Evolutionary conservation across 2,888 invertebrate species (phyloP).

Genomic region (Microctonus hyperodae): DNA sequence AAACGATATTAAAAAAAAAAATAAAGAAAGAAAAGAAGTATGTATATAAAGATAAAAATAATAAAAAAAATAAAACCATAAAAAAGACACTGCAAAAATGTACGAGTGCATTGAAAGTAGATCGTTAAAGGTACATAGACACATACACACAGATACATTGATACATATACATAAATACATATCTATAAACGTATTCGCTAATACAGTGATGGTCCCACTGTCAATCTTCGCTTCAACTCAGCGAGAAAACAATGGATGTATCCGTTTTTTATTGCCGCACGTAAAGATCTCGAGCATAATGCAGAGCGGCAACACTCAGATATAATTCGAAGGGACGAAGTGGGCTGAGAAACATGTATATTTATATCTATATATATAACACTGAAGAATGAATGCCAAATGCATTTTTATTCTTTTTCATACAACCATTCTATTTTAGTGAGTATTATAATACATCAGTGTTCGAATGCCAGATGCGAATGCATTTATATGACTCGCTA

Average conservation of each 20-base stretch:
- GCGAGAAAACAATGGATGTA: conserved; percentile 50
- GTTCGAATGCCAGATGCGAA: conserved; percentile 56
- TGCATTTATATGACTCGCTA: conserved; percentile 49
- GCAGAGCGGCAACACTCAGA: conserved; percentile 33
- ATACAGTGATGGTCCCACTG: conserved; percentile 28
- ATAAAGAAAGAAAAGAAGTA: background rate
- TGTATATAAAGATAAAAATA: too few relatives aligned
- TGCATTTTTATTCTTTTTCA: conserved; percentile 12
- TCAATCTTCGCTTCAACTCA: conserved; percentile 36
- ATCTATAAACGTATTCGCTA: background rate
- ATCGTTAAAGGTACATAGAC: background rate
- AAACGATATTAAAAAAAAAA: background rate
- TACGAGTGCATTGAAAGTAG: conserved; percentile 6
- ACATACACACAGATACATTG: background rate
- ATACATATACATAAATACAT: background rate
- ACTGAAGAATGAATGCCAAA: background rate
- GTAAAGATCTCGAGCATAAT: conserved; percentile 49
- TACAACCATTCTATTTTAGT: conserved; percentile 8
- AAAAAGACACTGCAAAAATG: background rate
- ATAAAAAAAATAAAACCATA: background rate
- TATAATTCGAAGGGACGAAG: conserved; percentile 14
- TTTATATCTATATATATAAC: background rate
- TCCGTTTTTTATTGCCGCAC: conserved; percentile 56
- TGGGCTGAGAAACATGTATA: background rate
- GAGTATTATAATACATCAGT: conserved; percentile 11